Conservation (phyloP, 2,797 vertebrate species). For the Dipus sagitta region DNA sequence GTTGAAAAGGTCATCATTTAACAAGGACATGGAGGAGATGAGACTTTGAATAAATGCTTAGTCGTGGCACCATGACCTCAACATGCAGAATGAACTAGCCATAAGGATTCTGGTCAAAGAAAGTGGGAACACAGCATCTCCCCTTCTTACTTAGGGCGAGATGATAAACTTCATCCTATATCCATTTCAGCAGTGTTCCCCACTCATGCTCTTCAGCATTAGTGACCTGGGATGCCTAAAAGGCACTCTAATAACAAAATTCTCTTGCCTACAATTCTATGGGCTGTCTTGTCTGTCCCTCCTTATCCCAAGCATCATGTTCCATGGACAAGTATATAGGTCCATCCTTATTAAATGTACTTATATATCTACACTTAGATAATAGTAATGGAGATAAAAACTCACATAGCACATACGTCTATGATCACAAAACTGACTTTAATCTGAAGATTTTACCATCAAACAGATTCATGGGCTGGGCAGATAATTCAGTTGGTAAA, state of each 20-base stretch:
- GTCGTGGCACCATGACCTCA: neutral
- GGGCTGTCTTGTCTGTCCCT: neutral
- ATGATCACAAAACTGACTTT: slow-evolving; percentile 28
- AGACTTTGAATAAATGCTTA: slow-evolving; percentile 19
- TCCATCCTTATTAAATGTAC: neutral
- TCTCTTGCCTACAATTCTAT: neutral
- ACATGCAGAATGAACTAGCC: neutral
- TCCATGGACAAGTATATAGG: neutral
- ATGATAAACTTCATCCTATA: neutral
- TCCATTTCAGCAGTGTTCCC: neutral
- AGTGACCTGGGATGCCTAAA: neutral
- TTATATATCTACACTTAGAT: neutral
- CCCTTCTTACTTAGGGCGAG: neutral
- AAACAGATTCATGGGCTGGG: neutral
- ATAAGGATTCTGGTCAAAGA: neutral
- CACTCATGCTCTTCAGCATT: neutral
- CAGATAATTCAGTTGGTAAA: no score
- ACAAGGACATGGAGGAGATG: slow-evolving; percentile 21
- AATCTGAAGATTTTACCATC: neutral
- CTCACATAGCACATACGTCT: neutral
- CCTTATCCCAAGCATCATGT: neutral
- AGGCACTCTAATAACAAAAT: neutral
- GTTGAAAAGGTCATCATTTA: neutral
- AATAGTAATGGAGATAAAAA: neutral
- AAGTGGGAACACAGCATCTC: neutral